These are phyloP conservation scores for Takifugu ocellatus DNA, from an alignment of 2,797 vertebrate species.

Conservation along the genomic window DNA sequence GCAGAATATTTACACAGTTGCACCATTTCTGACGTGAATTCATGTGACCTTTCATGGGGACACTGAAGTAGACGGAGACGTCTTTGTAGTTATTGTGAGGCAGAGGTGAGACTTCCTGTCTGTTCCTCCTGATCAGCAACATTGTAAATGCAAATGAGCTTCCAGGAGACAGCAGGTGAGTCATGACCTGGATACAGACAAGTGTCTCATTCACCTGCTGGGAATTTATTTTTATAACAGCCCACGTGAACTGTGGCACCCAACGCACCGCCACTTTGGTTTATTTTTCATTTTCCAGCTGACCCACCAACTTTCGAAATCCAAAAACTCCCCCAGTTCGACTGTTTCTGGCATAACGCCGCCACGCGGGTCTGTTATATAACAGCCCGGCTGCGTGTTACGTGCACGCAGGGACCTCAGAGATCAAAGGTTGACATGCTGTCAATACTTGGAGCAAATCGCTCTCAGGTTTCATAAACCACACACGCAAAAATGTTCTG, in stretches of 20 bases:
- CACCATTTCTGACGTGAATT: slow-evolving; percentile 5
- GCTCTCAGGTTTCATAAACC: too few relatives aligned
- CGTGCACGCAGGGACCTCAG: too few relatives aligned
- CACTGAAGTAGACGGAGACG: slow-evolving; percentile 8
- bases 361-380: slow-evolving; percentile 5
- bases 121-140: slow-evolving; percentile 32
- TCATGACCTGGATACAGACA: slow-evolving; percentile 35
- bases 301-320: slow-evolving; percentile 5
- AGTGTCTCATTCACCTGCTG: slow-evolving; percentile 20
- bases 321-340: background rate
- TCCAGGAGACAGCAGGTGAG: slow-evolving; percentile 36
- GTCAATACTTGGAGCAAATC: too few relatives aligned
- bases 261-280: background rate
- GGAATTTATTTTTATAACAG: slow-evolving; percentile 44
- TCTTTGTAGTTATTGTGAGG: slow-evolving; percentile 2
- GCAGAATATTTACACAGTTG: background rate
- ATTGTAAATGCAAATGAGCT: slow-evolving; percentile 25
- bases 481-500: too few relatives aligned
- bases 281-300: slow-evolving; percentile 15
- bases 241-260: slow-evolving; percentile 32
- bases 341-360: slow-evolving; percentile 11
- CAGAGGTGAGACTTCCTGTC: slow-evolving; percentile 6
- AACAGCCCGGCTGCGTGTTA: slow-evolving; percentile 12
- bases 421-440: too few relatives aligned
- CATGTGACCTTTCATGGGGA: background rate